These are phyloP conservation scores for Cranoglanis bouderius DNA, from an alignment of 2,113 vertebrate species.

Conservation along the genomic window DNA sequence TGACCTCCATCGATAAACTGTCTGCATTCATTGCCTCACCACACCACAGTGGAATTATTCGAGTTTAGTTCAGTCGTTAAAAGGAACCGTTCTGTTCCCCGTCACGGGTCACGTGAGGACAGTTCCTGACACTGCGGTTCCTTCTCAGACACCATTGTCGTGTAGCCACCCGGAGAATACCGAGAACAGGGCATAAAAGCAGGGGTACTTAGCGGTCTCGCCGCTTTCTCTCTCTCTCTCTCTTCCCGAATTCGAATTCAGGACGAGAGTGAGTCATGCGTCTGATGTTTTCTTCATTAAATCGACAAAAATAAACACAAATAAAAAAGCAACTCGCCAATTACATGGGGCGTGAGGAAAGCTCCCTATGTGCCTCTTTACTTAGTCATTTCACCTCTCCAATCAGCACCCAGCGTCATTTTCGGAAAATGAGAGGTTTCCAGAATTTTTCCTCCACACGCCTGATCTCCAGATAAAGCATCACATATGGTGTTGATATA, in stretches of 20 bases:
- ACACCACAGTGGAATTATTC: background rate
- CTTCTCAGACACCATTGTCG: conserved; percentile 12
- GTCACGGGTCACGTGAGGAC: conserved; percentile 24
- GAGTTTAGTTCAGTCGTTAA: background rate
- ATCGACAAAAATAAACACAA: conserved; percentile 76
- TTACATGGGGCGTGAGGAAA: conserved; percentile 67
- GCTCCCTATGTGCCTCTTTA: conserved; percentile 61
- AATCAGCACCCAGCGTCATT: conserved; percentile 74
- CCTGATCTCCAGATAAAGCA: conserved; percentile 49
- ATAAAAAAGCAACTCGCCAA: conserved; percentile 72
- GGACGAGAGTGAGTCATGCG: conserved; percentile 59
- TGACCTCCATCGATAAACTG: background rate
- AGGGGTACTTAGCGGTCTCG: conserved; percentile 38
- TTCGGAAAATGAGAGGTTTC: conserved; percentile 70
- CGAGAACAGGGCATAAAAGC: conserved; percentile 19
- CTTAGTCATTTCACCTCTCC: conserved; percentile 69
- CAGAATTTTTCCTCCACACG: conserved; percentile 46
- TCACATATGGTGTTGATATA: conserved; percentile 52
- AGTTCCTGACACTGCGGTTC: background rate
- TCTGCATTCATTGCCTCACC: background rate
- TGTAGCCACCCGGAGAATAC: conserved; percentile 33
- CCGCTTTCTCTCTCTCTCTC: conserved; percentile 25
- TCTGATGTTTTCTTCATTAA: conserved; percentile 72
- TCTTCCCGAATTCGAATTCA: background rate
- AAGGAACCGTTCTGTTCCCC: background rate